Percentiles rank a stretch among this genome's conserved stretches.
phyloP scores from a whole-genome alignment of 2,888 invertebrate genomes.

The Leptopilina syphax region DNA sequence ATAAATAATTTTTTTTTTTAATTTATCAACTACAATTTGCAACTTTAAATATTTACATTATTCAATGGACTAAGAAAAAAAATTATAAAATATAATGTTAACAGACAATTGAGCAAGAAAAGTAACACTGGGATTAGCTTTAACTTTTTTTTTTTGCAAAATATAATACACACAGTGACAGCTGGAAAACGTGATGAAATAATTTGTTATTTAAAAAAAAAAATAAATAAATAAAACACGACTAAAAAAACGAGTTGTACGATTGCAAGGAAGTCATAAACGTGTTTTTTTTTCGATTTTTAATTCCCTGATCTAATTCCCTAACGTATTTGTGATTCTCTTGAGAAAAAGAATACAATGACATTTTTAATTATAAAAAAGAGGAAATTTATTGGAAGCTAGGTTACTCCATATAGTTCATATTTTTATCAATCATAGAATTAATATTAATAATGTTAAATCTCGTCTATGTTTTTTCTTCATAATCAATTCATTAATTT shows the following conservation, averaged over 20 bases:
- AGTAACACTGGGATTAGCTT: not conserved
- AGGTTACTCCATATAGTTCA: not conserved
- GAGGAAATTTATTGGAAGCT: slow-evolving; percentile 39
- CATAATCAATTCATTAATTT: slow-evolving; percentile 5
- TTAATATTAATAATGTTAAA: slow-evolving; percentile 16
- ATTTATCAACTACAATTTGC: not conserved
- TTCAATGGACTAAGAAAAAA: not conserved
- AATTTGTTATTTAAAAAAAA: not conserved
- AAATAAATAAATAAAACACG: not conserved
- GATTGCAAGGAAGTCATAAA: slow-evolving; percentile 20
- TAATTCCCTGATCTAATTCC: slow-evolving; percentile 20
- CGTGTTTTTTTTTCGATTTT: not conserved
- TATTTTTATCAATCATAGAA: slow-evolving; percentile 1
- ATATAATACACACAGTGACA: not conserved
- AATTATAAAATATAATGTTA: not conserved
- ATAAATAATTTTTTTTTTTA: not conserved
- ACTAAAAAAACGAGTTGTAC: slow-evolving; percentile 13
- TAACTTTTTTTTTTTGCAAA: not conserved
- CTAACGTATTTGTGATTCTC: slow-evolving; percentile 30
- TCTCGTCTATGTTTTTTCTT: slow-evolving; percentile 12
- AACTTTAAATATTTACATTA: not conserved
- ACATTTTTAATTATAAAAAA: slow-evolving; percentile 24
- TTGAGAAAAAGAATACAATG: slow-evolving; percentile 32
- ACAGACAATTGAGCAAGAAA: slow-evolving; percentile 8
- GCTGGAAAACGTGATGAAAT: slow-evolving; percentile 6